phyloP scores from a whole-genome alignment of 1,140 invertebrate genomes.

The Microplitis mediator region DNA sequence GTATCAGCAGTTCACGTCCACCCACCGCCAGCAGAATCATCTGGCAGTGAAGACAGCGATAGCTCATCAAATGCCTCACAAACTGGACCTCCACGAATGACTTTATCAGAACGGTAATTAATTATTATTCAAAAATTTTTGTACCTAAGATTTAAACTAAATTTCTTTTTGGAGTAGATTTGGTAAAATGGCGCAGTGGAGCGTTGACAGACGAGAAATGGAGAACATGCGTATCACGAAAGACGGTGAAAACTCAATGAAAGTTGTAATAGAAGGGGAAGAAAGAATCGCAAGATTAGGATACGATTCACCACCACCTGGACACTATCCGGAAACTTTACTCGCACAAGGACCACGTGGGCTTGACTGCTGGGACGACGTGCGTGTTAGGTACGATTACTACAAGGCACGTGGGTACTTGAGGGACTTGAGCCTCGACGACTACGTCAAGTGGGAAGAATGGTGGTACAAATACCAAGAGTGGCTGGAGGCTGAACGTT shows the following conservation, averaged over 20 bases:
- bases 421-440: conserved; percentile 75
- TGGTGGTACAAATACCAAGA: conserved; percentile 94
- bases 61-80: conserved; percentile 61
- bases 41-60: conserved; percentile 58
- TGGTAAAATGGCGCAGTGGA: conserved; percentile 89
- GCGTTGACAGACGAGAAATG: conserved; percentile 77
- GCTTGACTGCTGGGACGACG: conserved; percentile 82
- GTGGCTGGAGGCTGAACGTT: conserved; percentile 84
- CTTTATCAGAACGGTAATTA: conserved; percentile 62
- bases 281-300: conserved; percentile 59
- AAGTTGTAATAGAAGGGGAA: conserved; percentile 75
- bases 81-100: conserved; percentile 61
- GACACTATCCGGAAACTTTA: conserved; percentile 78
- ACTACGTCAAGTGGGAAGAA: conserved; percentile 91
- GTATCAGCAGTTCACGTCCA: conserved; percentile 46
- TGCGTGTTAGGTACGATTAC: conserved; percentile 81
- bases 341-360: conserved; percentile 72
- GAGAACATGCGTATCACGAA: conserved; percentile 86
- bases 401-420: conserved; percentile 86
- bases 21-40: conserved; percentile 54
- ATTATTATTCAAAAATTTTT: no score
- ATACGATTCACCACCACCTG: conserved; percentile 71
- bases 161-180: conserved; percentile 63
- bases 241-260: conserved; percentile 71
- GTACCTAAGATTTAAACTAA: not conserved